Conservation (phyloP, 92 coral and sea anemone genomes). For the Muricea muricata region DNA sequence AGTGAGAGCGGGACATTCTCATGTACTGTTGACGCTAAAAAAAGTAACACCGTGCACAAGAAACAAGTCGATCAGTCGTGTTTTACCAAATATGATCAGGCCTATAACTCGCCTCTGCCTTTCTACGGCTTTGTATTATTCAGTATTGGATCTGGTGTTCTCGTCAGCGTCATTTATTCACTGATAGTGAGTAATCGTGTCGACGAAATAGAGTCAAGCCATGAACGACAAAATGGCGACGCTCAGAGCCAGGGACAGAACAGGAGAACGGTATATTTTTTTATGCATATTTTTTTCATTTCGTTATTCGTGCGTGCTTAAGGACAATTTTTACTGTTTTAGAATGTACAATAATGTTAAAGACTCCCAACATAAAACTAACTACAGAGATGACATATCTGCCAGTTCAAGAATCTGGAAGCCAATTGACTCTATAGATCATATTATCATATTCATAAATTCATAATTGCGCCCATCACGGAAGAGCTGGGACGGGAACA, state of each 20-base stretch:
- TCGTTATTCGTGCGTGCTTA: neutral
- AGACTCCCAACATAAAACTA: no score
- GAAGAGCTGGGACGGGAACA: no score
- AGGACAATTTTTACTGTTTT: neutral
- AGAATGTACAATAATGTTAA: neutral
- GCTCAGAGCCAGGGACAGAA: no score
- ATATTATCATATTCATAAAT: no score
- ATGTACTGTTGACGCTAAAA: neutral
- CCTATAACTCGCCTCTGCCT: conserved; percentile 57
- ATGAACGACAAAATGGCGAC: neutral
- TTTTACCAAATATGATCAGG: conserved; percentile 54
- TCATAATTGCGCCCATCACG: no score
- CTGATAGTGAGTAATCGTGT: neutral
- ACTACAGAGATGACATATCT: no score
- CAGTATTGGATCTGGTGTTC: neutral
- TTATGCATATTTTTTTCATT: neutral
- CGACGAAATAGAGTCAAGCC: neutral
- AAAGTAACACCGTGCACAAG: neutral
- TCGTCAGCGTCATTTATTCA: neutral
- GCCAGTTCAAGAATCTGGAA: no score
- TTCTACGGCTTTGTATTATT: conserved; percentile 20
- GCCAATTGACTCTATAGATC: no score
- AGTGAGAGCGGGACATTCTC: neutral
- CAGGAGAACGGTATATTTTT: conserved; percentile 34
- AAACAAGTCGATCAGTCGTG: conserved; percentile 35